phyloP scores from a whole-genome alignment of 2,113 vertebrate species.

The Mastomys natalensis region DNA sequence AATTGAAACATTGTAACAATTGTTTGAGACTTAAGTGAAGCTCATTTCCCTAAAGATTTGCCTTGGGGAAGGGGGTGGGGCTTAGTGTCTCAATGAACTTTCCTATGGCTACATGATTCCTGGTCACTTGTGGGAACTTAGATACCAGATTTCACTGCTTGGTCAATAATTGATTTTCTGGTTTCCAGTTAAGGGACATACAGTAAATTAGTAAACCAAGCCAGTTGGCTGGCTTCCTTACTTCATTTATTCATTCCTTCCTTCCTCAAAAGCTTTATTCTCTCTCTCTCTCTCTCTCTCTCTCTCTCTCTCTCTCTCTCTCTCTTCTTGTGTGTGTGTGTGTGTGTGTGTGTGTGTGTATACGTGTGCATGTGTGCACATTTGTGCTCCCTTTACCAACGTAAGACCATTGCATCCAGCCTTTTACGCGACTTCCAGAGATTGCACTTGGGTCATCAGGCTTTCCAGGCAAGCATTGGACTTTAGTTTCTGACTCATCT shows the following conservation, averaged over 20 bases:
- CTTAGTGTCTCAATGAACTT: neutral
- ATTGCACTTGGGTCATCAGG: neutral
- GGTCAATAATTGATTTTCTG: neutral
- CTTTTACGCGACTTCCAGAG: neutral
- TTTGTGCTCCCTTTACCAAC: no score
- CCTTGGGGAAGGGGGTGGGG: no score
- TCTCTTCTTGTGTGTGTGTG: neutral
- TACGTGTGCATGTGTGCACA: no score
- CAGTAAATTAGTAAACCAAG: neutral
- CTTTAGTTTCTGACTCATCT: neutral
- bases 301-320: neutral
- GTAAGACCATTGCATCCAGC: no score
- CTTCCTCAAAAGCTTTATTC: no score
- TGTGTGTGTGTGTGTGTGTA: no score
- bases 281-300: no score
- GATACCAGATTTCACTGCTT: neutral
- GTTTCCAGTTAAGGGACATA: neutral
- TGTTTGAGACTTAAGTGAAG: neutral
- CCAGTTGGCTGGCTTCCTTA: neutral
- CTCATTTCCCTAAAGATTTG: neutral
- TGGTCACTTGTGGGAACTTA: neutral
- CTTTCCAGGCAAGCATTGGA: neutral
- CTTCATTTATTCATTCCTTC: no score
- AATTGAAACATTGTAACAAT: neutral
- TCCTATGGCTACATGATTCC: neutral